These are phyloP conservation scores for Pyrocephalus nanus DNA, from an alignment of 2,797 vertebrate species.

Conservation along the genomic window DNA sequence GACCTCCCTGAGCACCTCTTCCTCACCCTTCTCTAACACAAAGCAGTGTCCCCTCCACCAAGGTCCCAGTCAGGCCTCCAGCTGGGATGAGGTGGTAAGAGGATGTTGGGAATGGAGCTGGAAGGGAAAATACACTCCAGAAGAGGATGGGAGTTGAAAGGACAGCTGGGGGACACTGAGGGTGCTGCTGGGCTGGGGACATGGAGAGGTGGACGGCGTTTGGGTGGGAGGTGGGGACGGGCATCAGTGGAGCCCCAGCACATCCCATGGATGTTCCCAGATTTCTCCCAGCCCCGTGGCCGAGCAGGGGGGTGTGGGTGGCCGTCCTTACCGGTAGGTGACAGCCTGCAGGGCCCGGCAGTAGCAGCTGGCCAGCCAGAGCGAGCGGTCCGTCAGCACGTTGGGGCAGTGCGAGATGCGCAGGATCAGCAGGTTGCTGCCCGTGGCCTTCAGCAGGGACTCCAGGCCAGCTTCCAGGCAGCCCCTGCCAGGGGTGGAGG, in stretches of 20 bases:
- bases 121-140: neutral
- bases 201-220: accelerated
- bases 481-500: constrained; percentile 77
- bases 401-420: constrained; percentile 98
- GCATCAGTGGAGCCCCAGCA: neutral
- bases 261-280: neutral
- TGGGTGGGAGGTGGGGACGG: neutral
- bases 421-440: constrained; percentile 93
- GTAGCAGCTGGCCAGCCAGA: constrained; percentile 99
- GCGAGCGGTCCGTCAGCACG: constrained; percentile 95
- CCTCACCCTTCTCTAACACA: neutral
- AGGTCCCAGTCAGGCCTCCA: accelerated
- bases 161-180: neutral
- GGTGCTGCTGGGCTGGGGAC: neutral
- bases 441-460: constrained; percentile 93
- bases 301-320: accelerated
- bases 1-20: neutral
- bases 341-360: constrained; percentile 96
- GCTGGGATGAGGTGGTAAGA: neutral
- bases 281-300: accelerated
- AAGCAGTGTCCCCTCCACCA: neutral
- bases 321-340: constrained; percentile 87
- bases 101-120: neutral
- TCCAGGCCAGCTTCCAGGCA: constrained; percentile 96
- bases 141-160: neutral